phyloP scores from a whole-genome alignment of 2,113 vertebrate genomes.

The Corynorhinus townsendii region DNA sequence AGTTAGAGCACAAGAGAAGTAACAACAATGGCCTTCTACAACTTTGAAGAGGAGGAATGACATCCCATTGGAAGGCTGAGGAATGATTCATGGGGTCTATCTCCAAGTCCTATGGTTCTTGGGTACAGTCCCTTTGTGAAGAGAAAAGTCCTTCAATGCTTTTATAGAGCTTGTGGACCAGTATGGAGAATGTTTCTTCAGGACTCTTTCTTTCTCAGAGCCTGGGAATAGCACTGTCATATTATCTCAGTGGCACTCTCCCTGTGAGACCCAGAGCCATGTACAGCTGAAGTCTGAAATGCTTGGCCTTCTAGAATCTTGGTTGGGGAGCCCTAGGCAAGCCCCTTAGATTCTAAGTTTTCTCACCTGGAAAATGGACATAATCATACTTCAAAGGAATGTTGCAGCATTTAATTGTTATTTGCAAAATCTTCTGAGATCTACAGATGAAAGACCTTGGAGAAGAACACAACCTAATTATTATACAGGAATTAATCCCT shows the following conservation, averaged over 20 bases:
- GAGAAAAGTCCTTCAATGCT: not conserved
- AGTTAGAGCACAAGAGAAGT: not conserved
- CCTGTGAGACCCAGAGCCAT: not conserved
- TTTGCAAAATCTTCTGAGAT: conserved; percentile 58
- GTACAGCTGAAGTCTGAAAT: not conserved
- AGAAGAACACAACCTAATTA: conserved; percentile 34
- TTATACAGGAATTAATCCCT: conserved; percentile 53
- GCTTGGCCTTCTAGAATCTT: not conserved
- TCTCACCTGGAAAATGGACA: conserved; percentile 50
- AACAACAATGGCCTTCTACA: not conserved
- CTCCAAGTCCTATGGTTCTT: not conserved
- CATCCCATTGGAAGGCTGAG: not conserved
- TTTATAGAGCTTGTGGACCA: not conserved
- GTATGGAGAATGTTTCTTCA: not conserved
- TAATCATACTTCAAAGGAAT: conserved; percentile 63
- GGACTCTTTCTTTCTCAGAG: not conserved
- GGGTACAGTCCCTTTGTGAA: not conserved
- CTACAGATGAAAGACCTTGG: conserved; percentile 64
- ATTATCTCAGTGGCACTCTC: not conserved
- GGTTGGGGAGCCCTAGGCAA: not conserved
- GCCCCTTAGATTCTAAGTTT: conserved; percentile 29
- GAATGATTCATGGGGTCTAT: not conserved
- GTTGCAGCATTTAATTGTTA: conserved; percentile 67
- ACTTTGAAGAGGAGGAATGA: conserved; percentile 2
- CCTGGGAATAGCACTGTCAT: not conserved